These are phyloP conservation scores for Atlantisia rogersi DNA, from an alignment of 2,113 vertebrate genomes.

Conservation along the genomic window DNA sequence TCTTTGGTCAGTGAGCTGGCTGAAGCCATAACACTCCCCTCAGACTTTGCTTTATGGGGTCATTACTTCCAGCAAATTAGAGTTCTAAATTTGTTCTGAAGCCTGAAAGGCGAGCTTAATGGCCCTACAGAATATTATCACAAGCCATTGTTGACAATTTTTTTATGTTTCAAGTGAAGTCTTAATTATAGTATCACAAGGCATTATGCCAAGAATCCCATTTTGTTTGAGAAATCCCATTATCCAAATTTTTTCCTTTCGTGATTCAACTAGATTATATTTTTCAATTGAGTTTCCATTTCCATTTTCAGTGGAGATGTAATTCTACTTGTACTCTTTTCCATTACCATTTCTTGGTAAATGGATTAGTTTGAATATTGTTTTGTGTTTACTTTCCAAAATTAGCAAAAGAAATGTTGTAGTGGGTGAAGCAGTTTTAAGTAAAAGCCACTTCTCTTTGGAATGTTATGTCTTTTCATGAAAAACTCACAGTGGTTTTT, in stretches of 20 bases:
- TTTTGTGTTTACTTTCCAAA: background rate
- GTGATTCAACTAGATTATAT: background rate
- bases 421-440: background rate
- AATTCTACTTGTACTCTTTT: background rate
- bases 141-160: background rate
- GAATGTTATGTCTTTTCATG: background rate
- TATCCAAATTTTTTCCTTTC: background rate
- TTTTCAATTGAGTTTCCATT: background rate
- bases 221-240: conserved; percentile 20
- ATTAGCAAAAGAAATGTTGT: background rate
- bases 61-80: background rate
- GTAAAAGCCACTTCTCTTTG: background rate
- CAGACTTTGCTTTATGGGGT: background rate
- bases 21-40: background rate
- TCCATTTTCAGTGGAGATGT: conserved; percentile 6
- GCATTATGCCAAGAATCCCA: background rate
- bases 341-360: background rate
- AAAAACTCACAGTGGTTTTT: background rate
- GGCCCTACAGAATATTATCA: background rate
- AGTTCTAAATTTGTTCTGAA: background rate
- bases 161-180: background rate
- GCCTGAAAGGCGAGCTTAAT: background rate
- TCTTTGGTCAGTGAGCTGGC: background rate
- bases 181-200: background rate
- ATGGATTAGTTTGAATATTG: background rate